Evolutionary conservation across 2,888 invertebrate species (phyloP), one percentile per base, ranked within the genome.

Genomic region (Apocheima hispidaria): DNA sequence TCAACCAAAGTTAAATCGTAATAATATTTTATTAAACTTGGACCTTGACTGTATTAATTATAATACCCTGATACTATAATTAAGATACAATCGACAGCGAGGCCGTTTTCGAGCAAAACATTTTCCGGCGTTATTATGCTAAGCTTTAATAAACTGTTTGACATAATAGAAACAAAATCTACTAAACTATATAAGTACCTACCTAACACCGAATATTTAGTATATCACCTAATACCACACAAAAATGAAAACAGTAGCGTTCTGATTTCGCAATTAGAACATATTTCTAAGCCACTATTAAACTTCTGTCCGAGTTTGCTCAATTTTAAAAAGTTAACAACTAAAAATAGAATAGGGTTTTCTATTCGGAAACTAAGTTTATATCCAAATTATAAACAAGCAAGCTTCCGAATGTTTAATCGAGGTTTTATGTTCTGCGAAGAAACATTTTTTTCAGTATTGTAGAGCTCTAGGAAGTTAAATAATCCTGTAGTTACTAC

Each of bases 151-250:
- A 35, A 54, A 50, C 23, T 46, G 38, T 30, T 43, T 26, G 33
- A 38, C 21, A 28, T 48, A 41, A 57, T 53, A 61, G 21, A 52
- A 50, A 60, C 50, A 56, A 64, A 60, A 61, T 59, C 58, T 61
- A 65, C 33, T 33, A 41, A 56, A 28, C 40, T 14, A 53, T 28
- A 12, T 46, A 35, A 41, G 33, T 56, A 46, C 12, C 20, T 21
- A 10, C 7, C 9, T 14, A n/a, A n/a, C n/a, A n/a, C n/a, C n/a
- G n/a, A n/a, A n/a, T n/a, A n/a, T n/a, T n/a, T n/a, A n/a, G n/a
- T n/a, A n/a, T n/a, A n/a, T n/a, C n/a, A n/a, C n/a, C n/a, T n/a
- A n/a, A 4, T 14, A 18, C 36, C 36, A 10, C 4, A 35, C n/a
- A 38, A 52, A 50, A 21, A 20, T 28, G n/a, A 44, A 46, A 44